A percentile compares a stretch with the other conserved stretches of the same genome.
These are phyloP conservation scores for Heliconius ethilla DNA, from an alignment of 2,888 invertebrate species.

Conservation along the genomic window DNA sequence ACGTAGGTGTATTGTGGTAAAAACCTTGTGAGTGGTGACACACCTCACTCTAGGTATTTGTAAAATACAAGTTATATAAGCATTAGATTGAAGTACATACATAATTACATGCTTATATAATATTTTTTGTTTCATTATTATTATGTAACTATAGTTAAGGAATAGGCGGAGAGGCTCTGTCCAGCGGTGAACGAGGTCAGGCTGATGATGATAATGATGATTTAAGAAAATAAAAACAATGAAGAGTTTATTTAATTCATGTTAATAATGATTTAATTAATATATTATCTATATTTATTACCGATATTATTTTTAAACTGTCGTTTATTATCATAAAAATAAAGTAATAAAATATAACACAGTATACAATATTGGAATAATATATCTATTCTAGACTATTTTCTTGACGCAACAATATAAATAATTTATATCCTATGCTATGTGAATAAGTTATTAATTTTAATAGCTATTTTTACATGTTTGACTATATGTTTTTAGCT, in stretches of 20 bases:
- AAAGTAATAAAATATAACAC: background rate
- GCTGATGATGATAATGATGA: no score
- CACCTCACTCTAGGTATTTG: no score
- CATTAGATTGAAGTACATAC: no score
- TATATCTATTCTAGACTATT: conserved; percentile 24
- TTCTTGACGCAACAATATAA: conserved; percentile 23
- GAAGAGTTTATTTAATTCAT: background rate
- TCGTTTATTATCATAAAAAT: background rate
- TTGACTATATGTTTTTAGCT: background rate
- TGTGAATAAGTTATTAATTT: conserved; percentile 3
- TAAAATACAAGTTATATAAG: no score
- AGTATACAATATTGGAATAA: conserved; percentile 27
- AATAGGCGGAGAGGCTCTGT: background rate
- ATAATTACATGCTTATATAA: no score
- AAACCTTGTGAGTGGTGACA: conserved; percentile 2
- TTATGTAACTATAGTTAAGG: background rate
- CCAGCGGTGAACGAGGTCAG: no score
- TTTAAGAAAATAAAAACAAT: no score
- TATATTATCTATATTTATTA: background rate
- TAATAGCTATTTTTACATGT: background rate
- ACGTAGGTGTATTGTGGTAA: background rate
- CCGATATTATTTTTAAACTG: background rate
- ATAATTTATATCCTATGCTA: background rate
- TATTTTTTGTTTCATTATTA: no score
- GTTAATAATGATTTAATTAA: background rate